Percentiles rank a stretch among this genome's conserved stretches.
phyloP scores from a whole-genome alignment of 1,140 invertebrate species.

The Drosophila aff. region DNA sequence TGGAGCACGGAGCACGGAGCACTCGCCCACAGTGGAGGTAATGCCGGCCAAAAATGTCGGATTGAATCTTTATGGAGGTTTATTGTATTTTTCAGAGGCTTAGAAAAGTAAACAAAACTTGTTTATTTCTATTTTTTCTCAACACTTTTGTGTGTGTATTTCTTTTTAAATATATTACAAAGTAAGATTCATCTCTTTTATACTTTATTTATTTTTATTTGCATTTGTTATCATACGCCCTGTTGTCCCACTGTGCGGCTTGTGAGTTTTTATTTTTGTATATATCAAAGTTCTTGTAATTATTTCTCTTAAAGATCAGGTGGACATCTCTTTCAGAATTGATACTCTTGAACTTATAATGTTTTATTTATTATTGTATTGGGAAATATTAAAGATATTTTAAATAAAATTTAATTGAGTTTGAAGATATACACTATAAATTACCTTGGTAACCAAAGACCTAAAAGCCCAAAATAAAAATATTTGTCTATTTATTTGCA shows the following conservation, averaged over 20 bases:
- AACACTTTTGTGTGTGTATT: not conserved
- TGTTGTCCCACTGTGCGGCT: not conserved
- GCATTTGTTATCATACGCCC: not conserved
- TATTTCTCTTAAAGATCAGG: not conserved
- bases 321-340: not conserved
- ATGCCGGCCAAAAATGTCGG: not conserved
- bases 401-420: not conserved
- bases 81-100: not conserved
- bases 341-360: not conserved
- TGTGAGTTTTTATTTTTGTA: not conserved
- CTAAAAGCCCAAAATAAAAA: no score
- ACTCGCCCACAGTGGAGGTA: slow-evolving; percentile 25
- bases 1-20: slow-evolving; percentile 60
- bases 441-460: not conserved
- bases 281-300: not conserved
- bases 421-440: not conserved
- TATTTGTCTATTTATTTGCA: no score
- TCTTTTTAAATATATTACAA: not conserved
- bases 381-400: no score
- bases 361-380: not conserved
- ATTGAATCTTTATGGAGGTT: not conserved
- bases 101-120: not conserved
- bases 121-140: not conserved
- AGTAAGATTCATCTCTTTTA: not conserved
- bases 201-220: not conserved